Evolutionary conservation across 1,140 invertebrate species (phyloP), one percentile per base, ranked within the genome.

Genomic region (Apis dorsata): DNA sequence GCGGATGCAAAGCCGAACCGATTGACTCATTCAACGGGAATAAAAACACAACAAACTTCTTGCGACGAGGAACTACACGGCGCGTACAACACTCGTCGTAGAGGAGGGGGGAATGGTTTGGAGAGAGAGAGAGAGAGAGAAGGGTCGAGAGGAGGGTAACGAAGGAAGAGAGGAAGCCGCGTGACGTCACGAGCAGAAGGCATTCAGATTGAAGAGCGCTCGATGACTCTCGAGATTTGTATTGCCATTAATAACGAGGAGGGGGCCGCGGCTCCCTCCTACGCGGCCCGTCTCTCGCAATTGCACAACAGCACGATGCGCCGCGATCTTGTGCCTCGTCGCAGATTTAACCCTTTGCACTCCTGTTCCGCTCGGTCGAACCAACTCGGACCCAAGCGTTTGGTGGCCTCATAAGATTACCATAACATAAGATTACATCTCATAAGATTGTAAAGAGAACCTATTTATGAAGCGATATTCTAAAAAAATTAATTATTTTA

Each of bases 221-320:
- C 93, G 90, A 93, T 94, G 93, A 94, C 93, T 94, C 93, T 94
- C 80, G 90, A 94, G 90, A 94, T 94, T 93, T 93, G 91, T 93
- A 94, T 94, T 93, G 91, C 93, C 92, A 94, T 94, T 94, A 94
- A 93, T 94, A 94, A 94, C 91, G 91, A 92, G 88, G 89, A 85
- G 83, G 89, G 91, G 89, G 75, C 87, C 83, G 65, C 80, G 59
- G 49, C 65, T 53, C 79, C 60, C 65, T 70, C 65, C 79, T 53
- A 24, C 66, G 12, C 69, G 44, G 63, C 24, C 79, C 63, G n/a
- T 44, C 34, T 44, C 34, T 44, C 34, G 60, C 57, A 83, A 79
- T 81, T 65, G 66, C 68, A 76, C 68, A 44, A 44, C 34, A 44
- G 5, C 34, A 4, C 34, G 28, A 34, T 34, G 28, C 34, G 34